phyloP scores from a whole-genome alignment of 2,113 vertebrate species.

The Xiphias gladius region DNA sequence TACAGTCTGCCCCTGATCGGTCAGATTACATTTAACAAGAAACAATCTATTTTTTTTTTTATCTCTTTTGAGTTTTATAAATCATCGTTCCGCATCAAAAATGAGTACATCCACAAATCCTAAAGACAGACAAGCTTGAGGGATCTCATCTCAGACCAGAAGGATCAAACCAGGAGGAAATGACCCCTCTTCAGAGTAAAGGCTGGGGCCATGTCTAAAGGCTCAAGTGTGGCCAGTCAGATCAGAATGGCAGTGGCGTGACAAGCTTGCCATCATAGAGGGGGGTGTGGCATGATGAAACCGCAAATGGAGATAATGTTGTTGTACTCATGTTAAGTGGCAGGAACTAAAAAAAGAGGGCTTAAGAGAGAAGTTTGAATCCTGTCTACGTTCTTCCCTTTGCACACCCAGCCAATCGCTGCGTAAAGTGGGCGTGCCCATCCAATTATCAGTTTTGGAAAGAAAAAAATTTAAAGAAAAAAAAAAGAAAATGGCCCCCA shows the following conservation, averaged over 20 bases:
- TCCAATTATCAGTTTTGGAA: background rate
- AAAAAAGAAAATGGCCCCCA: background rate
- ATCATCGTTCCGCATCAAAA: background rate
- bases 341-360: background rate
- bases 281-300: background rate
- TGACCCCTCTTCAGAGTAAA: background rate
- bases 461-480: background rate
- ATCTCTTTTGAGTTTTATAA: conserved; percentile 31
- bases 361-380: conserved; percentile 13
- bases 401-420: background rate
- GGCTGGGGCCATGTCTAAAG: background rate
- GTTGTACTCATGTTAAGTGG: background rate
- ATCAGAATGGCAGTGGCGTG: background rate
- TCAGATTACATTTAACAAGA: conserved; percentile 41
- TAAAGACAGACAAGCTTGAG: conserved; percentile 1
- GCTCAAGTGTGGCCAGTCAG: background rate
- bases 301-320: background rate
- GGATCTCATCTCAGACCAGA: background rate
- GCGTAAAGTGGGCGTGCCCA: background rate
- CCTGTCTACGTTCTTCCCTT: background rate
- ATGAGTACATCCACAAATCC: background rate
- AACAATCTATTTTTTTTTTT: background rate
- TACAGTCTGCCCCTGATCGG: conserved; percentile 23
- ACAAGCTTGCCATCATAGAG: background rate
- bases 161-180: background rate